These are phyloP conservation scores for Batillaria attramentaria DNA, from an alignment of 1,140 invertebrate species.

Conservation along the genomic window DNA sequence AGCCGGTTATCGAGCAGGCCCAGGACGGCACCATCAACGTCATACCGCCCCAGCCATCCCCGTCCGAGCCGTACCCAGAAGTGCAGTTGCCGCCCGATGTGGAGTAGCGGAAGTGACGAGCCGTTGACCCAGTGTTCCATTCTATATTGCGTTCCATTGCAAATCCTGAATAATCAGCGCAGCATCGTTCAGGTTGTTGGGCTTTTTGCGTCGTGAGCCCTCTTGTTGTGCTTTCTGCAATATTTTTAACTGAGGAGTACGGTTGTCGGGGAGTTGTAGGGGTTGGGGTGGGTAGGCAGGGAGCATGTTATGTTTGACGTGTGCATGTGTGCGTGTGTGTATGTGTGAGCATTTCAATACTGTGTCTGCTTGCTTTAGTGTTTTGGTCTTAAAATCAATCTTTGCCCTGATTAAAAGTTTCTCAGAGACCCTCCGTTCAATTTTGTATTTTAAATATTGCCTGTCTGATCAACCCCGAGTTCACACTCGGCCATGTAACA, in stretches of 20 bases:
- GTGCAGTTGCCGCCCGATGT: constrained; percentile 68
- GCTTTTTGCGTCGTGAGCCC: neutral
- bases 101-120: too few relatives aligned
- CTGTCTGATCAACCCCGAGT: too few relatives aligned
- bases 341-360: too few relatives aligned
- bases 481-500: too few relatives aligned
- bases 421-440: too few relatives aligned
- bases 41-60: constrained; percentile 70
- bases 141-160: neutral
- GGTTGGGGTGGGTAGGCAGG: neutral
- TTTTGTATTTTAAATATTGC: too few relatives aligned
- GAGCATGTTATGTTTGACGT: too few relatives aligned
- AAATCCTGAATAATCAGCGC: neutral
- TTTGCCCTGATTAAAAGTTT: too few relatives aligned
- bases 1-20: constrained; percentile 78
- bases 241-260: neutral
- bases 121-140: neutral
- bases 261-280: neutral
- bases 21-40: constrained; percentile 64
- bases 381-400: too few relatives aligned
- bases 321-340: too few relatives aligned
- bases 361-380: too few relatives aligned
- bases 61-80: constrained; percentile 71
- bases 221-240: neutral
- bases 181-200: neutral